Conservation (phyloP, 2,797 vertebrate genomes). For the Dipus sagitta region DNA sequence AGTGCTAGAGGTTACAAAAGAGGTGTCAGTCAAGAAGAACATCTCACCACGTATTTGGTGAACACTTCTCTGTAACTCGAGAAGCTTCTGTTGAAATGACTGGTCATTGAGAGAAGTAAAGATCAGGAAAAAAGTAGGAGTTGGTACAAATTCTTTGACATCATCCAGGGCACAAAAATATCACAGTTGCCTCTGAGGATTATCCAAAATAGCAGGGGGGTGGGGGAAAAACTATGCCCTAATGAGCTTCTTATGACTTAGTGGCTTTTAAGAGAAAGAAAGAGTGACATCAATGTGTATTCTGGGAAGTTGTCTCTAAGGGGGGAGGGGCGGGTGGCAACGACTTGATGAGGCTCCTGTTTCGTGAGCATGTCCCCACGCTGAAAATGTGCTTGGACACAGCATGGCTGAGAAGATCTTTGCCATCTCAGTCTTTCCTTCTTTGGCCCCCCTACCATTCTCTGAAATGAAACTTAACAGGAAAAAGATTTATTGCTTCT, state of each 20-base stretch:
- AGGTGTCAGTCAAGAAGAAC: not conserved
- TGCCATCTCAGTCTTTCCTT: not conserved
- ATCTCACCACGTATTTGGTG: not conserved
- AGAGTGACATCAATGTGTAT: not conserved
- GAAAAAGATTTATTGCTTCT: not conserved
- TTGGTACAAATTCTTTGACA: conserved; percentile 38
- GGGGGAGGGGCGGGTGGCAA: not conserved
- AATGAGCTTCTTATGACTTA: conserved; percentile 12
- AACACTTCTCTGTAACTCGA: not conserved
- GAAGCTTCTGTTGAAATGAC: not conserved
- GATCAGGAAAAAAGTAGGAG: conserved; percentile 28
- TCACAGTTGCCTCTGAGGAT: conserved; percentile 35
- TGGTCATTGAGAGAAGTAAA: conserved; percentile 49
- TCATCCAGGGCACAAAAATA: conserved; percentile 46
- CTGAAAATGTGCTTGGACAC: not conserved
- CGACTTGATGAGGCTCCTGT: not conserved
- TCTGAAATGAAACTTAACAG: conserved; percentile 18
- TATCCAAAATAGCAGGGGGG: conserved; percentile 50
- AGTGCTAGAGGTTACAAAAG: not conserved
- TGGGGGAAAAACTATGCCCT: not conserved
- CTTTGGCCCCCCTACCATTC: not conserved
- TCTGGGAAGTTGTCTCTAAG: conserved; percentile 29
- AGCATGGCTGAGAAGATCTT: not conserved
- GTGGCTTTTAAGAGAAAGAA: conserved; percentile 55
- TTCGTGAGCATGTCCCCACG: not conserved